Conservation (phyloP, 1,140 invertebrate species). For the Planococcus citri region DNA sequence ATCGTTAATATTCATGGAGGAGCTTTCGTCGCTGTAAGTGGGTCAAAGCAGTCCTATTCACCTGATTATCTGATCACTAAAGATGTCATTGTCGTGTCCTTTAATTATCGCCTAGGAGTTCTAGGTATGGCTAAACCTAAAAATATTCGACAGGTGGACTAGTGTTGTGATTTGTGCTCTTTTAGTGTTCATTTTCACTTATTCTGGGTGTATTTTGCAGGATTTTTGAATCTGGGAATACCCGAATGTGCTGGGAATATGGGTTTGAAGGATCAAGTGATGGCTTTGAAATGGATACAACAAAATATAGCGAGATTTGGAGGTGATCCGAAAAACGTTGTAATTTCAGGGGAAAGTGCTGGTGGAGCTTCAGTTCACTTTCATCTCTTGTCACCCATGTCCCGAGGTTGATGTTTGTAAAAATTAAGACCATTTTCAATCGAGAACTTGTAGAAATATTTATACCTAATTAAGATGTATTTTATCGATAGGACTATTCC, state of each 20-base stretch:
- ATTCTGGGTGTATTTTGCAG: not conserved
- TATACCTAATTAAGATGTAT: too few species aligned
- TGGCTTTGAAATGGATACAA: constrained; percentile 56
- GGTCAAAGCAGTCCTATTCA: constrained; percentile 38
- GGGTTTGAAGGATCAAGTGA: constrained; percentile 61
- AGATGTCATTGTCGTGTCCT: constrained; percentile 59
- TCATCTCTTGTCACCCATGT: constrained; percentile 46
- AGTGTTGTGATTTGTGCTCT: too few species aligned
- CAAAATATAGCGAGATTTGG: constrained; percentile 58
- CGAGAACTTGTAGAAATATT: not conserved
- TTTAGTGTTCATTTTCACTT: too few species aligned
- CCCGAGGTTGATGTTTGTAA: constrained; percentile 34
- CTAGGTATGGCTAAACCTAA: too few species aligned
- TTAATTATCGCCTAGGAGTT: constrained; percentile 61
- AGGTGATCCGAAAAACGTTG: constrained; percentile 56
- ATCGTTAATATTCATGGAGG: constrained; percentile 53
- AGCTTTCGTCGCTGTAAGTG: constrained; percentile 38
- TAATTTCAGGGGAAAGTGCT: constrained; percentile 54
- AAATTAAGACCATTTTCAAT: not conserved
- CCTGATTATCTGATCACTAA: constrained; percentile 36
- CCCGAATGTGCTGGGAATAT: constrained; percentile 53
- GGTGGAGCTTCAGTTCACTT: constrained; percentile 50
- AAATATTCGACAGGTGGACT: too few species aligned
- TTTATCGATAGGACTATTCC: constrained; percentile 19
- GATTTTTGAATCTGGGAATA: constrained; percentile 45